phyloP scores from a whole-genome alignment of 2,113 vertebrate genomes.

The Peromyscus leucopus region DNA sequence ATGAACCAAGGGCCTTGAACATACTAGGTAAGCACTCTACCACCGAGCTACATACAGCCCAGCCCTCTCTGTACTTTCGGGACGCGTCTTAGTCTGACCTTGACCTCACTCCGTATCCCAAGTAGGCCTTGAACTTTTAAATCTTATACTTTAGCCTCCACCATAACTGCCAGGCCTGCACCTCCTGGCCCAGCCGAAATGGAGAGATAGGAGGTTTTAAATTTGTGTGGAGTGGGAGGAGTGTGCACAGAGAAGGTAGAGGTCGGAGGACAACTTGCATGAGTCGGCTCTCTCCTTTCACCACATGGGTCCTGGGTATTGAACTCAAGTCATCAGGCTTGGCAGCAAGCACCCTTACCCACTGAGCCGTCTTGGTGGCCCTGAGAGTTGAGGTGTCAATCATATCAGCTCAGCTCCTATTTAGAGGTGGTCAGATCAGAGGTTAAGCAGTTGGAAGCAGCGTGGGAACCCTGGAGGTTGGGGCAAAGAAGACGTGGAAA shows the following conservation, averaged over 20 bases:
- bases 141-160: background rate
- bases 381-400: background rate
- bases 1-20: background rate
- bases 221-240: background rate
- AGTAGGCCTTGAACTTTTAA: background rate
- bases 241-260: background rate
- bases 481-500: too few species aligned
- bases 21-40: background rate
- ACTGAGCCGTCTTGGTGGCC: background rate
- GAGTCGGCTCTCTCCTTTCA: too few species aligned
- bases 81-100: background rate
- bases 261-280: background rate
- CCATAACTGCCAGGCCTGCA: background rate
- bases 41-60: background rate
- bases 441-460: background rate
- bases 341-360: background rate
- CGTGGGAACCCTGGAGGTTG: accelerated
- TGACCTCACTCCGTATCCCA: background rate
- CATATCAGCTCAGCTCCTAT: background rate
- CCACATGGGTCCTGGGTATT: background rate
- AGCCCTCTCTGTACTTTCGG: background rate
- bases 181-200: background rate
- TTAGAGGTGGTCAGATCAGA: background rate
- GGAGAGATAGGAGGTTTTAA: background rate
- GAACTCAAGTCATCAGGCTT: background rate